Conservation (phyloP, 2,797 vertebrate genomes). For the Tympanoctomys barrerae region DNA sequence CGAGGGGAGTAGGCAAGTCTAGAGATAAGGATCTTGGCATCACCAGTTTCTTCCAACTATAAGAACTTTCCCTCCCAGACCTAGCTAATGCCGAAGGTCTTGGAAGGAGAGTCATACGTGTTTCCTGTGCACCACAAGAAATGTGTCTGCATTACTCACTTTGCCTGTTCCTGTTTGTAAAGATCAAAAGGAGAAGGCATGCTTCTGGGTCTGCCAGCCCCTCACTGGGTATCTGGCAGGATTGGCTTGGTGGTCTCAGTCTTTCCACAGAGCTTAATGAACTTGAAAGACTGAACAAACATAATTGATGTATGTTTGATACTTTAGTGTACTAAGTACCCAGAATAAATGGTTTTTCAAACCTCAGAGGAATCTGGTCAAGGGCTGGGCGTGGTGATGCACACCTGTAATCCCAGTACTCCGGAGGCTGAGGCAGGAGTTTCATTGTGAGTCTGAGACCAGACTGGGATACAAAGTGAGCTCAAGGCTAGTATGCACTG, state of each 20-base stretch:
- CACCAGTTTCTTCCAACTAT: neutral
- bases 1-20: neutral
- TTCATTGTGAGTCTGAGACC: no score
- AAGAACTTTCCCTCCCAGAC: neutral
- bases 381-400: no score
- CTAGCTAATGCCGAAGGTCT: neutral
- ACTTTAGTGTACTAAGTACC: neutral
- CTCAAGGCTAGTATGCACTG: no score
- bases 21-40: neutral
- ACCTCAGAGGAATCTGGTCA: neutral
- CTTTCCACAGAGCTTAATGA: neutral
- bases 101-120: neutral
- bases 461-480: no score
- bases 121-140: neutral
- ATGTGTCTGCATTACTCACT: neutral
- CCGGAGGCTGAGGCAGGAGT: no score
- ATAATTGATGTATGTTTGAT: neutral
- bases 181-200: neutral
- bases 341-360: neutral
- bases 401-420: no score
- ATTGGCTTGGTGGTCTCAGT: neutral
- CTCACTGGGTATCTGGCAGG: neutral
- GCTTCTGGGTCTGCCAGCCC: neutral
- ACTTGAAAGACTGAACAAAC: neutral
- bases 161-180: neutral